A percentile compares a stretch with the other conserved stretches of the same genome.
These are phyloP conservation scores for Malachius bipustulatus DNA, from an alignment of 2,888 invertebrate genomes.

Conservation along the genomic window DNA sequence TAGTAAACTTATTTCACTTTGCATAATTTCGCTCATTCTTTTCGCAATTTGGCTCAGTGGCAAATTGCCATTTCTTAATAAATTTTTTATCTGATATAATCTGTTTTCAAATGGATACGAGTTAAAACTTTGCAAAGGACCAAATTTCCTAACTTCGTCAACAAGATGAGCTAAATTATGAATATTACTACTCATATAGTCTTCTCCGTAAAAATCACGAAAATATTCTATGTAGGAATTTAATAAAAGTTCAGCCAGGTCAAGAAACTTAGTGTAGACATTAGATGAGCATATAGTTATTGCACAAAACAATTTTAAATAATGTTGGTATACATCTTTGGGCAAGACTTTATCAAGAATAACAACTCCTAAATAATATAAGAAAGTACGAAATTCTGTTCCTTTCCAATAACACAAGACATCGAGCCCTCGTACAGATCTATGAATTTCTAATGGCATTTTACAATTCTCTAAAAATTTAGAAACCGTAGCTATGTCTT, in stretches of 20 bases:
- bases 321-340: constrained; percentile 10
- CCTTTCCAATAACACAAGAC: constrained; percentile 17
- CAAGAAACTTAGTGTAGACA: constrained; percentile 13
- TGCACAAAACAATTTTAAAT: constrained; percentile 12
- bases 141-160: constrained; percentile 26
- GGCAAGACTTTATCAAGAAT: constrained; percentile 13
- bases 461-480: constrained; percentile 15
- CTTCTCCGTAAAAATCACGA: constrained; percentile 25
- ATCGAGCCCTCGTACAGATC: constrained; percentile 15
- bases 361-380: no score
- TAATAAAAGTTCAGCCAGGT: constrained; percentile 18
- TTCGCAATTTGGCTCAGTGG: constrained; percentile 21
- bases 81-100: constrained; percentile 21
- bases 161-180: constrained; percentile 30
- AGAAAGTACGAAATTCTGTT: constrained; percentile 15
- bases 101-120: constrained; percentile 30
- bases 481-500: constrained; percentile 13
- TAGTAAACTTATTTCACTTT: constrained; percentile 6
- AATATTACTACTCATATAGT: constrained; percentile 29
- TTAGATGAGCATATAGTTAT: constrained; percentile 17
- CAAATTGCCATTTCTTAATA: constrained; percentile 16
- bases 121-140: constrained; percentile 25
- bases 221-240: constrained; percentile 17
- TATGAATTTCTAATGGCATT: constrained; percentile 17
- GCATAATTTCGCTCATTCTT: constrained; percentile 17